Evolutionary conservation across 2,888 invertebrate species (phyloP).

Genomic region (Macropis europaea): DNA sequence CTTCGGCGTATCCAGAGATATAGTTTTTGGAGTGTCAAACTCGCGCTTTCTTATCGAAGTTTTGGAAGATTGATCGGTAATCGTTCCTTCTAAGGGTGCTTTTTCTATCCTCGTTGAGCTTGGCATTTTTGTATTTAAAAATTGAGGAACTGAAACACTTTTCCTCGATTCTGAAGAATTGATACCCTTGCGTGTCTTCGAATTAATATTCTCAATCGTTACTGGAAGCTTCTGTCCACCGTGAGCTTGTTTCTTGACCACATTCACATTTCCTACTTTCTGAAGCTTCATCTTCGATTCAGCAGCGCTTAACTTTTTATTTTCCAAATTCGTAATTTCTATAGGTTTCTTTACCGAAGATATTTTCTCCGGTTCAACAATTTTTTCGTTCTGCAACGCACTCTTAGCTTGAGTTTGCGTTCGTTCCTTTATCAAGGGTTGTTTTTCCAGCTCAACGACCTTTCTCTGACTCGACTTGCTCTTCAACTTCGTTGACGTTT

Average conservation of each 20-base stretch:
- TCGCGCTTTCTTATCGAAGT: neutral
- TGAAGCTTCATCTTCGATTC: neutral
- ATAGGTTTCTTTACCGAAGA: neutral
- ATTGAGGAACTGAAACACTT: neutral
- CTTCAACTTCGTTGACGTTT: neutral
- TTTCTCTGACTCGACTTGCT: neutral
- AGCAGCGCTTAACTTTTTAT: neutral
- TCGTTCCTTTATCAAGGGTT: neutral
- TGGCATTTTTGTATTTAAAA: neutral
- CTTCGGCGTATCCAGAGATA: neutral
- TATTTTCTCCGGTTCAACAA: neutral
- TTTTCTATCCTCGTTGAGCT: neutral
- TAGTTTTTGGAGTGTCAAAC: neutral
- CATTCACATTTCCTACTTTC: too few relatives aligned
- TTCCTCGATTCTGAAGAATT: neutral
- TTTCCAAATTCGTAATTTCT: neutral
- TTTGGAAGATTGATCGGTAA: neutral
- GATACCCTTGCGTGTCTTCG: neutral
- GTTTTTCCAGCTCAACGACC: neutral
- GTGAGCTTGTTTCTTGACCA: too few relatives aligned
- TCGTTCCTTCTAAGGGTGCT: neutral
- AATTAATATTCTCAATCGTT: neutral
- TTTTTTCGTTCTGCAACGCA: neutral
- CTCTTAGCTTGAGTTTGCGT: neutral
- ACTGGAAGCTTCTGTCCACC: neutral